Evolutionary conservation across 1,140 invertebrate species (phyloP).

Genomic region (Monochamus saltuarius): DNA sequence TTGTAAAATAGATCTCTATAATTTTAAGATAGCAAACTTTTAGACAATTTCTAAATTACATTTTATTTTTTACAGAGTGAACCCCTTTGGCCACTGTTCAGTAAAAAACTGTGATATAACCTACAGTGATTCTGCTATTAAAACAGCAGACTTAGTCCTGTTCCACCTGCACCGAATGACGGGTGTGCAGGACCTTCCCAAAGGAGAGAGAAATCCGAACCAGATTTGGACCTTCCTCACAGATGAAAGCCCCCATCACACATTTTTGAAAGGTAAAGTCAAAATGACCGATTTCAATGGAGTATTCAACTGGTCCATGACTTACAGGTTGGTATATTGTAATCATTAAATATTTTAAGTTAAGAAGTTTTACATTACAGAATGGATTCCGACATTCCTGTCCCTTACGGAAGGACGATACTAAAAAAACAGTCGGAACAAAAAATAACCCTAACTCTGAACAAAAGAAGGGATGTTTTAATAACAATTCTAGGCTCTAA

Average conservation of each 20-base stretch:
- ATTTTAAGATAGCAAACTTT: too few relatives aligned
- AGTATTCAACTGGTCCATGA: conserved; percentile 78
- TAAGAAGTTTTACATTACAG: conserved; percentile 45
- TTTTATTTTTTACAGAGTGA: conserved; percentile 39
- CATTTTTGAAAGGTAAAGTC: conserved; percentile 51
- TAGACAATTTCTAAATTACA: too few relatives aligned
- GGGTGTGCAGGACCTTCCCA: conserved; percentile 48
- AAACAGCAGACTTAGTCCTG: conserved; percentile 58
- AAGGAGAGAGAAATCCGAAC: conserved; percentile 30
- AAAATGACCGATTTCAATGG: conserved; percentile 56
- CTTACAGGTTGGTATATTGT: conserved; percentile 56
- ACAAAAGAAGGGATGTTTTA: conserved; percentile 51
- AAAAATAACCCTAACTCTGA: conserved; percentile 1
- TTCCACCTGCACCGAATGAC: conserved; percentile 59
- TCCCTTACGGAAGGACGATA: conserved; percentile 66
- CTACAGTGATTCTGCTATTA: conserved; percentile 52
- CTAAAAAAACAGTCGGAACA: conserved; percentile 29
- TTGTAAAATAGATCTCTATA: too few relatives aligned
- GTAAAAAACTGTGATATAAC: conserved; percentile 58
- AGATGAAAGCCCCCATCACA: conserved; percentile 61
- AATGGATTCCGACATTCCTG: conserved; percentile 67
- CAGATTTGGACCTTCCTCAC: conserved; percentile 65
- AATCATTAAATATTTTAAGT: neutral
- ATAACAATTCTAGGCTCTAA: conserved; percentile 66
- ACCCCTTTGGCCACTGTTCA: conserved; percentile 60